Conservation (phyloP, 37 sponge, comb jelly and placozoan species). For the Mnemiopsis leidyi region DNA sequence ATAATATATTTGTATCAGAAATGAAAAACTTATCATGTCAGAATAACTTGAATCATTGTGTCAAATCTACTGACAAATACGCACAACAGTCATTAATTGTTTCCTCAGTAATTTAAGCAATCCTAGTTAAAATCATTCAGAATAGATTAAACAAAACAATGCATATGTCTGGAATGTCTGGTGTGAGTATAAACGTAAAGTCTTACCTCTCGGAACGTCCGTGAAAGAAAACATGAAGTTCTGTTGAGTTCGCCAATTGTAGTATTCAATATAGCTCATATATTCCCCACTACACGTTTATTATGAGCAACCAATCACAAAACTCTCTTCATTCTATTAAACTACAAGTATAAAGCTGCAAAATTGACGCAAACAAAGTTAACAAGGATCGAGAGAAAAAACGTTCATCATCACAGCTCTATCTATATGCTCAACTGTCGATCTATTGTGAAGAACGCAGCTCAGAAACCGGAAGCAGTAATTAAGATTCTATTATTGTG, state of each 20-base stretch:
- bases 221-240: background rate
- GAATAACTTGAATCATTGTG: too few species aligned
- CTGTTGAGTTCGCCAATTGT: background rate
- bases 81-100: too few species aligned
- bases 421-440: background rate
- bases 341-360: background rate
- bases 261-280: background rate
- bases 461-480: background rate
- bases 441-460: too few species aligned
- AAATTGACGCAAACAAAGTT: background rate
- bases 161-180: too few species aligned
- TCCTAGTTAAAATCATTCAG: too few species aligned
- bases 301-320: background rate
- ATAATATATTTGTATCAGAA: too few species aligned
- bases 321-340: too few species aligned
- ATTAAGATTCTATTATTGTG: background rate
- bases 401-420: background rate
- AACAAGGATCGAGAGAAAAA: background rate
- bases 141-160: too few species aligned
- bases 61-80: too few species aligned
- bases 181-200: too few species aligned
- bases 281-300: background rate
- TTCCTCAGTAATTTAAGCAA: too few species aligned
- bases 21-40: too few species aligned
- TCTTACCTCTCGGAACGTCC: background rate